These are phyloP conservation scores for Falco novaeseelandiae DNA, from an alignment of 2,797 vertebrate species.

Conservation along the genomic window DNA sequence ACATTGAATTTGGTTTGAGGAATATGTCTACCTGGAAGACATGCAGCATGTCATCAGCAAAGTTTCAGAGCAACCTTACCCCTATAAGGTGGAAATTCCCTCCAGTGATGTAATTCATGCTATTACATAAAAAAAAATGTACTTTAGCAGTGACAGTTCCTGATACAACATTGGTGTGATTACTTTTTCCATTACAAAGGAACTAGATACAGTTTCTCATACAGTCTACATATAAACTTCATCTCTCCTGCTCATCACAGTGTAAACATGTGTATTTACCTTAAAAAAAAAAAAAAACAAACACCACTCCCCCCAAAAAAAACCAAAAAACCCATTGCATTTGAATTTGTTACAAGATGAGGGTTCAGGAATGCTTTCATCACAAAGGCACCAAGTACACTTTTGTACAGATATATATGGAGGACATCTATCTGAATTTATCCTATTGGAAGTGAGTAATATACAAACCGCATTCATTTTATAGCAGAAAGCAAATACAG, in stretches of 20 bases:
- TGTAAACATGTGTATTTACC: background rate
- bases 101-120: background rate
- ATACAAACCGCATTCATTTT: background rate
- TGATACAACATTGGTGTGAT: background rate
- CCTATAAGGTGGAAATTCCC: background rate
- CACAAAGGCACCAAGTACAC: background rate
- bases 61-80: background rate
- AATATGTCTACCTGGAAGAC: background rate
- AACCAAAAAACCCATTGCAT: fast-evolving
- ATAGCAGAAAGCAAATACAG: background rate
- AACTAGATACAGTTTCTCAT: background rate
- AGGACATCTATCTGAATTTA: background rate
- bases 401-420: background rate
- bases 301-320: too few relatives aligned
- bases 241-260: background rate
- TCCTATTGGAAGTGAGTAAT: background rate
- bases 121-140: background rate
- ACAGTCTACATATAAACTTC: background rate
- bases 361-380: background rate
- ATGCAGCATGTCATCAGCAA: background rate
- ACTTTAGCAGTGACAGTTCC: background rate
- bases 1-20: background rate
- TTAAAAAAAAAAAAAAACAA: fast-evolving
- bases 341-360: background rate
- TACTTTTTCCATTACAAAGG: background rate